Base-by-base conservation (phyloP, 1,140 invertebrate genomes). In the Cyclina sinensis region DNA sequence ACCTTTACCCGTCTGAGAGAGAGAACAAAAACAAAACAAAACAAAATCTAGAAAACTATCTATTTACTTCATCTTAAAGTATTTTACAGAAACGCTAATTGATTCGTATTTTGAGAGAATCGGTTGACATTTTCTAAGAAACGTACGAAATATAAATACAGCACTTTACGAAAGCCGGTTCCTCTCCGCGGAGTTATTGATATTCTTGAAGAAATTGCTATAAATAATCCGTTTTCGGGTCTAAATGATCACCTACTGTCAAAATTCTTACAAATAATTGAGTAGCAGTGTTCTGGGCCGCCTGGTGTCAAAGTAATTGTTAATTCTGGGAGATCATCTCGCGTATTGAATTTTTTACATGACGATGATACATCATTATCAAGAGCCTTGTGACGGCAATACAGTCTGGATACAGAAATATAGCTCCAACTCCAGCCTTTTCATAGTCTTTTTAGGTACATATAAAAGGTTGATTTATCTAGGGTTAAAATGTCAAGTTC, bases 181-280 rank as follows among this genome's bases (percentile, higher is more conserved):
- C n/a, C 65, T 70, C 65, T 73, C 39, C 43, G 24, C 54, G 43
- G 70, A 76, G 46, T 87, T 87, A 87, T 87, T 87, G 85, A 80
- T 87, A 87, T 87, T 87, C 54, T 37, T n/a, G 27, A 37, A 79
- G 85, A 80, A 87, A 80, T 87, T 87, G 70, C 85, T 80, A 87
- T 87, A 87, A 87, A 87, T 87, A 76, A 87, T 80, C 85, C 54
- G 85, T 87, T 87, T 87, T 87, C 85, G 74, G 37, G 24, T 11
- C 70, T 87, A 87, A 87, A 87, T 87, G 85, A 87, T 80, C 85
- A 80, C 85, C 70, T 43, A 48, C 51, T 87, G 85, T 87, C 85
- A 87, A 87, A 87, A 87, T 80, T 79, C 54, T 68, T 57, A 87
- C 73, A 87, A 87, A 87, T 87, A 87, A 87, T 87, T 87, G 85